Evolutionary conservation across 2,113 vertebrate genomes (phyloP), one percentile per base, ranked within the genome.

Genomic region (Oceanodroma tethys): DNA sequence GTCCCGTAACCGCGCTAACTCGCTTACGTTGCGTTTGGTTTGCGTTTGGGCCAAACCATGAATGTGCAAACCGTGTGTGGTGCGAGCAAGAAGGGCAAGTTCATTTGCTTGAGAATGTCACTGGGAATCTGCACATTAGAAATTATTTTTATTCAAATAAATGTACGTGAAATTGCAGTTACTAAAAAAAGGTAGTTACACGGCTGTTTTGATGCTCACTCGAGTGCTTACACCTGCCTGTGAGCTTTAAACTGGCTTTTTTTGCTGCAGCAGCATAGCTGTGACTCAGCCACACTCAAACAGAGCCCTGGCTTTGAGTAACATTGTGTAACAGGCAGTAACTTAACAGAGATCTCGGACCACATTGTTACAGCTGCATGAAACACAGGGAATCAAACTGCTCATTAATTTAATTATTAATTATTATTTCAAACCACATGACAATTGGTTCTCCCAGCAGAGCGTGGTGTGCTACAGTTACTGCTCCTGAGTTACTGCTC

Each of bases 91-190:
- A 40, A 93, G 63, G 90, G 71, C 86, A 6, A 4, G 88, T 93
- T 97, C 63, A 32, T 93, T 88, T 92, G 80, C 50, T 23, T 92
- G 92, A 16, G 92, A 93, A 65, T 76, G 87, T 88, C 90, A 18
- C 81, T 6, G 82, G 75, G 90, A 68, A 65, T 65, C 90, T 88
- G 85, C 81, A 30, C 92, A 18, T 52, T 25, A 40, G 58, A 19
- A 42, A 32, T 86, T 2, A 8, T 82, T 90, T 93, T 80, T 47
- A 70, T 82, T 88, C 82, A 73, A 58, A 36, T 70, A 25, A 63
- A 52, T 6, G 50, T 27, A n/a, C 34, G 1, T 8, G 74, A 55
- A n/a, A 2, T 2, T 42, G 82, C 13, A 73, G 75, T 14, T 88
- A 26, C 91, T 94, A 56, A 70, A 92, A 90, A n/a, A 21, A 81